Base-by-base conservation (phyloP, 2,888 invertebrate species). In the Scelioninae gen. 2 region DNA sequence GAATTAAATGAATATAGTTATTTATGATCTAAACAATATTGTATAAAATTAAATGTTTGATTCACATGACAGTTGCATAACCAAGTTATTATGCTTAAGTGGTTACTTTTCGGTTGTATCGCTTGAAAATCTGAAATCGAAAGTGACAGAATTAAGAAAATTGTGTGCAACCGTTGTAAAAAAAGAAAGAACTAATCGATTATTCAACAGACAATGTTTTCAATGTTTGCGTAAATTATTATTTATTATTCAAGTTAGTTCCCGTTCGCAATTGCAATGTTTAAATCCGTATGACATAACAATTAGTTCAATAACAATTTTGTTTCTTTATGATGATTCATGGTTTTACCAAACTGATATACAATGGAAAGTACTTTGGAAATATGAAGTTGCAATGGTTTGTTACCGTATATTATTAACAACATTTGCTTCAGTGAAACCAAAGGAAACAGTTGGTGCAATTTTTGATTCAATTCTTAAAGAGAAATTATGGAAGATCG, bases 401-500 rank as follows among this genome's bases (percentile, higher is more conserved):
- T 82, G 81, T 69, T 85, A 82, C 22, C 58, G 68, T 7, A 58
- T 75, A n/a, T 60, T 85, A 13, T 19, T 85, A 19, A 74, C 73
- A 50, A 68, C 70, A 0, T 84, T 79, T 33, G 13, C 79, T n/a
- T 82, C 83, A 1, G 77, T 81, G 2, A 81, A 83, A 53, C 79
- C 83, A n/a, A 74, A 80, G n/a, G 81, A 84, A 4, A 72, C 87
- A 1, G 75, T 86, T 2, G 77, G 84, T 64, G 77, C 85, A 0
- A 78, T 88, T 1, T 77, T 88, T 1, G 80, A 84, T 5, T 83
- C 84, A 28, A 83, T 87, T 35, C 82, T 85, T 50, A 78, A 83
- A 45, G 85, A 87, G 9, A 82, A 81, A 37, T 74, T 88, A 4
- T 88, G 88, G 88, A 81, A 82, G 7, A 81, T 84, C 6, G 87